A percentile compares a stretch with the other conserved stretches of the same genome.
Evolutionary conservation across 2,113 vertebrate genomes (phyloP).

Genomic region (Lepus timidus): DNA sequence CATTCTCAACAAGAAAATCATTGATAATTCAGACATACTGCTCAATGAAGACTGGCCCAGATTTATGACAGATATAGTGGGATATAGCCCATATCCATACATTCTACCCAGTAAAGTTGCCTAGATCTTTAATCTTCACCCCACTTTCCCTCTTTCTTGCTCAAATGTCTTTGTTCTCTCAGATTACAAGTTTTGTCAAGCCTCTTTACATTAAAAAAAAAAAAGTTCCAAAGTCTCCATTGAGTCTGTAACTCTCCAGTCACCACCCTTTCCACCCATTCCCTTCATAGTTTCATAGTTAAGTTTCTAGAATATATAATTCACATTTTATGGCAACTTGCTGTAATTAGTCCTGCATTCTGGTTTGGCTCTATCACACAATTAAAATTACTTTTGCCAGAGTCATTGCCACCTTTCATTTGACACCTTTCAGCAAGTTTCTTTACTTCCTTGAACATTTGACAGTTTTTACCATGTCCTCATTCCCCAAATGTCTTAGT

Average conservation of each 20-base stretch:
- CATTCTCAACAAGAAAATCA: conserved; percentile 7
- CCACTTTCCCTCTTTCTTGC: background rate
- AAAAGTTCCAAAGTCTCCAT: background rate
- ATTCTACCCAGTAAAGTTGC: background rate
- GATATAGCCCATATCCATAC: background rate
- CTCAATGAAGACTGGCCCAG: background rate
- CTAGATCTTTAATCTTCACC: background rate
- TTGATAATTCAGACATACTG: background rate
- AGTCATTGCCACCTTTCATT: background rate
- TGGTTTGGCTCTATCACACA: background rate
- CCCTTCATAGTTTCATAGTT: background rate
- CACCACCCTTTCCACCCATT: background rate
- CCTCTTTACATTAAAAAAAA: background rate
- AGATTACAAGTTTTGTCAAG: background rate
- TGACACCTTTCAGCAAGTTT: background rate
- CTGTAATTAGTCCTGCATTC: conserved; percentile 14
- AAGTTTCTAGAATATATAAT: background rate
- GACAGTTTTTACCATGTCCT: background rate
- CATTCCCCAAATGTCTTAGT: background rate
- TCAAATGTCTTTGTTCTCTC: background rate
- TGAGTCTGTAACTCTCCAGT: background rate
- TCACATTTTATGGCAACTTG: background rate
- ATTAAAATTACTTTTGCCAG: background rate
- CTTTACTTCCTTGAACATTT: background rate
- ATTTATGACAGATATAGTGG: background rate